Conservation (phyloP, 2,888 invertebrate genomes). For the Synergus umbraculus region DNA sequence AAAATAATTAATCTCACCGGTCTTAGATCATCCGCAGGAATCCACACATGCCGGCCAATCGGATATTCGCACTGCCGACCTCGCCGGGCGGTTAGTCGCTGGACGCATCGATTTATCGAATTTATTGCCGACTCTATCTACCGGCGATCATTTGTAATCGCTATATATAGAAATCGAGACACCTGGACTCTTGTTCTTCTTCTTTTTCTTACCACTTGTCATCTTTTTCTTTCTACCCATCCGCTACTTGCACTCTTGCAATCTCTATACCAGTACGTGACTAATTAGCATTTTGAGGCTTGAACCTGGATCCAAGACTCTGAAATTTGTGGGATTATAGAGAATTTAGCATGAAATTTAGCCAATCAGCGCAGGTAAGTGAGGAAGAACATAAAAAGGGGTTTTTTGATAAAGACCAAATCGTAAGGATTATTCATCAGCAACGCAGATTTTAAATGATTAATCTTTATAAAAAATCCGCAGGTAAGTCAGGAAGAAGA, state of each 20-base stretch:
- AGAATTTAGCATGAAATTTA: too few species aligned
- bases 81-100: constrained; percentile 51
- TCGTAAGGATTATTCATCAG: too few species aligned
- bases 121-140: constrained; percentile 57
- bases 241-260: not conserved
- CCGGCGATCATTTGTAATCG: constrained; percentile 56
- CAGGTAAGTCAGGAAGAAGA: not conserved
- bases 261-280: not conserved
- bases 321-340: too few species aligned
- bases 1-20: constrained; percentile 68
- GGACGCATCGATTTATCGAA: constrained; percentile 63
- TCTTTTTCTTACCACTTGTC: not conserved
- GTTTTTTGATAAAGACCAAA: too few species aligned
- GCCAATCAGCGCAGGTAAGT: too few species aligned
- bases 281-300: not conserved
- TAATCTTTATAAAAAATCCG: too few species aligned
- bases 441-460: too few species aligned
- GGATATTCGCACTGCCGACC: constrained; percentile 47
- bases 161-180: constrained; percentile 64
- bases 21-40: constrained; percentile 65
- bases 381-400: not conserved
- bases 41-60: constrained; percentile 43
- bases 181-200: constrained; percentile 47
- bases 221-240: not conserved
- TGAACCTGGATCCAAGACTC: too few species aligned